Evolutionary conservation across 1,140 invertebrate species (phyloP), one percentile per base, ranked within the genome.

Genomic region (Laupala kohalensis): DNA sequence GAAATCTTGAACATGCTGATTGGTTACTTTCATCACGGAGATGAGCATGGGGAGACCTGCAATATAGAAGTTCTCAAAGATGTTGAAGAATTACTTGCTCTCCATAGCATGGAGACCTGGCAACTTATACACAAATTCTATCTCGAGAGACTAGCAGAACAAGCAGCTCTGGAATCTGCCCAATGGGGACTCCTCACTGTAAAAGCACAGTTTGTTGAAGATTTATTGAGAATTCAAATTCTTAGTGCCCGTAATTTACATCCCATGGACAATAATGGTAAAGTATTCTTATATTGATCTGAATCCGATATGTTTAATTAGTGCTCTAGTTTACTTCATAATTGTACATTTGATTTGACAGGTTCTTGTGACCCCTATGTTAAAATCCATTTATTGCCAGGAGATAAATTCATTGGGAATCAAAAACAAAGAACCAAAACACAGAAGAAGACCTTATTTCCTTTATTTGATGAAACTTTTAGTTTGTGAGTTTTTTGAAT

Each of bases 381-480:
- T 0, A 90, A 96, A 75, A 86, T 96, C 23, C 86, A 89, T 76
- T 80, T 98, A 13, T 81, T 95, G 53, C 96, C 96, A 0, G 89
- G 92, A 76, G 90, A 94, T 74, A 86, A 90, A 73, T 98, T 97
- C 80, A 82, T 84, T 24, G 88, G 87, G 65, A 81, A 86, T 25
- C 82, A 86, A 5, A 83, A 87, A 64, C 88, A 90, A 6, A 94
- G 94, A 81, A 98, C 96, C 2, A 90, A 93, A 78, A 92, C 94
- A 15, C 90, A 96, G 65, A 94, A 94, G 80, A 95, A 96, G 83
- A 96, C 90, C 53, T 82, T 95, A 23, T 97, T 95, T 81, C 96
- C 96, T 0, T 80, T 96, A 12, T 98, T 93, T 80, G 95, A 98
- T 76, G 95, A 99, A 83, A 90, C 87, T 73, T 97, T 98, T 83